Percentiles rank a stretch among this genome's conserved stretches.
Evolutionary conservation across 2,797 vertebrate genomes (phyloP).

Genomic region (Leptoclinus maculatus): DNA sequence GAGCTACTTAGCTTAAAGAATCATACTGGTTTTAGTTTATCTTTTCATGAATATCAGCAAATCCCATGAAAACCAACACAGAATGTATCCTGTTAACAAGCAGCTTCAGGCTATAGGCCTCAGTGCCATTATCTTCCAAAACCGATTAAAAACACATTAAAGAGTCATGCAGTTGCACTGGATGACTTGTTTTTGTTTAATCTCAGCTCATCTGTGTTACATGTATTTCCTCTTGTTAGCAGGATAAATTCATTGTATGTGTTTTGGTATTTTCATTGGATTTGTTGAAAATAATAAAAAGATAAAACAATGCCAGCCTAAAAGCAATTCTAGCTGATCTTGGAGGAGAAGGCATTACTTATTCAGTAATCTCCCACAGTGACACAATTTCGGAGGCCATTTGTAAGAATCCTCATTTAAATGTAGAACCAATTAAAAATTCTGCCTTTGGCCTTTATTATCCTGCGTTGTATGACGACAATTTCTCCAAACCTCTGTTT

Average conservation of each 20-base stretch:
- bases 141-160: constrained; percentile 1
- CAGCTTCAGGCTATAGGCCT: not conserved
- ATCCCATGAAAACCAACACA: constrained; percentile 8
- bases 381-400: constrained; percentile 9
- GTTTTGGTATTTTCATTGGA: not conserved
- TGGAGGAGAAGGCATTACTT: constrained; percentile 6
- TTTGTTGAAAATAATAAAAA: constrained; percentile 4
- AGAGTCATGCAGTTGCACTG: not conserved
- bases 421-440: constrained; percentile 28
- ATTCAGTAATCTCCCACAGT: constrained; percentile 25
- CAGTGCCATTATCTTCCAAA: not conserved
- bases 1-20: not conserved
- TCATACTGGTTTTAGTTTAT: not conserved
- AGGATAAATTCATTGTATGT: not conserved
- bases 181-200: not conserved
- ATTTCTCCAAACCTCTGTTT: not conserved
- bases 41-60: not conserved
- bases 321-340: constrained; percentile 9
- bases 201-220: not conserved
- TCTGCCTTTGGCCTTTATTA: constrained; percentile 14
- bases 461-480: not conserved
- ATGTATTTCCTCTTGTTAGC: not conserved
- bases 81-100: not conserved
- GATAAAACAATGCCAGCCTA: not conserved
- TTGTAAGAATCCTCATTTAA: constrained; percentile 21